A percentile compares a stretch with the other conserved stretches of the same genome.
phyloP scores from a whole-genome alignment of 2,888 invertebrate genomes.

The Malachius bipustulatus region DNA sequence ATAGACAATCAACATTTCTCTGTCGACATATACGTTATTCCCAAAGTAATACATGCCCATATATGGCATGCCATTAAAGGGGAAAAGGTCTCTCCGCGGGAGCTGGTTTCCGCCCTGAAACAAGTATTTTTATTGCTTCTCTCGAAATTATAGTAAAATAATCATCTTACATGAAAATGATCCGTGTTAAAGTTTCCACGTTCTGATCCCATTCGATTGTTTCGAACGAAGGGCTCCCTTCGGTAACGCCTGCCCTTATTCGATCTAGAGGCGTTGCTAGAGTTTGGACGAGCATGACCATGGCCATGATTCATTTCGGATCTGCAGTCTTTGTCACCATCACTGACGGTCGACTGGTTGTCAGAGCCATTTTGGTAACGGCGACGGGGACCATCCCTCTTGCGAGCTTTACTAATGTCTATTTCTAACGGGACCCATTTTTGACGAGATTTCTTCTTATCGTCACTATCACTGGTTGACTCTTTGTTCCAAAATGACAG shows the following conservation, averaged over 20 bases:
- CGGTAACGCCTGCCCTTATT: constrained; percentile 40
- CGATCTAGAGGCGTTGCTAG: constrained; percentile 33
- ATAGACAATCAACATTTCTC: constrained; percentile 61
- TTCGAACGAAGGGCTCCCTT: constrained; percentile 37
- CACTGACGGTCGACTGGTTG: constrained; percentile 33
- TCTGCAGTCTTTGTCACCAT: constrained; percentile 35
- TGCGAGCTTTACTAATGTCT: constrained; percentile 60
- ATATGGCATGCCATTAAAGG: constrained; percentile 41
- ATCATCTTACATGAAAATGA: constrained; percentile 34
- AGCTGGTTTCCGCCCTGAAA: constrained; percentile 33
- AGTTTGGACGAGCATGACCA: constrained; percentile 23
- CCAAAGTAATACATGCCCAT: constrained; percentile 52
- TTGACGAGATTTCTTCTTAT: constrained; percentile 46
- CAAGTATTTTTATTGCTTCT: constrained; percentile 7
- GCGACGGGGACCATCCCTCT: constrained; percentile 45
- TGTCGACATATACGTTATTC: constrained; percentile 34
- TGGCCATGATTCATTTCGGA: constrained; percentile 24
- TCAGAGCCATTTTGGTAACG: constrained; percentile 23
- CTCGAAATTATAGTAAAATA: constrained; percentile 2
- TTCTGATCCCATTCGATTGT: constrained; percentile 37
- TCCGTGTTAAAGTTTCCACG: constrained; percentile 40
- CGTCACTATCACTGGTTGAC: constrained; percentile 34
- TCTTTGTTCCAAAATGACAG: too few relatives aligned
- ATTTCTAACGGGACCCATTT: constrained; percentile 91
- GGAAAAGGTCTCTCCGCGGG: constrained; percentile 22